A percentile compares a stretch with the other conserved stretches of the same genome.
Conservation (phyloP, 2,797 vertebrate genomes). For the Agapornis canus region DNA sequence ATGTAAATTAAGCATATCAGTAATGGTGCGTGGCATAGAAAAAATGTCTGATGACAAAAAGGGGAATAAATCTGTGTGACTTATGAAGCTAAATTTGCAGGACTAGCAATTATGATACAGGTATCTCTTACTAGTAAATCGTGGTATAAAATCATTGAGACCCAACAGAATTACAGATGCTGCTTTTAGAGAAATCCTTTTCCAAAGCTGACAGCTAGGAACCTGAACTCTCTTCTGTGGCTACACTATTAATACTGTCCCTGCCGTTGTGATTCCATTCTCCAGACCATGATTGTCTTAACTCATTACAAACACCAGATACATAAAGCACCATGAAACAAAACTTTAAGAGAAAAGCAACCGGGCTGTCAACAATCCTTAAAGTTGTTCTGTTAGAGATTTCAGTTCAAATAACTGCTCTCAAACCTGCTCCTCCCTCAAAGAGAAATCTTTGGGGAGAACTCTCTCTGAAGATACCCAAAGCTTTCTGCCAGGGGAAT, state of each 20-base stretch:
- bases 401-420: neutral
- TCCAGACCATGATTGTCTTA: neutral
- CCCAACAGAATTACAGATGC: neutral
- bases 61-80: constrained; percentile 11
- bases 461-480: neutral
- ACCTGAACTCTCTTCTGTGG: neutral
- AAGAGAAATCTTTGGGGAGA: neutral
- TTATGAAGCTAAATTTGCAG: constrained; percentile 12
- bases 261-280: neutral
- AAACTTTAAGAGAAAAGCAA: neutral
- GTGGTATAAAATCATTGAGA: neutral
- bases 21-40: constrained; percentile 11
- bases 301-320: neutral
- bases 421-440: neutral
- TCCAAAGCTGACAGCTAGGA: neutral
- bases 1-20: constrained; percentile 25
- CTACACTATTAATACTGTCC: neutral
- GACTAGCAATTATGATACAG: constrained; percentile 14
- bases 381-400: neutral
- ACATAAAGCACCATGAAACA: neutral
- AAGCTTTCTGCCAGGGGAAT: neutral
- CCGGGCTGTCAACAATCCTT: neutral
- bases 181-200: neutral
- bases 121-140: constrained; percentile 17
- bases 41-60: constrained; percentile 23